These are phyloP conservation scores for Pelobates cultripes DNA, from an alignment of 2,797 vertebrate genomes.

Conservation along the genomic window DNA sequence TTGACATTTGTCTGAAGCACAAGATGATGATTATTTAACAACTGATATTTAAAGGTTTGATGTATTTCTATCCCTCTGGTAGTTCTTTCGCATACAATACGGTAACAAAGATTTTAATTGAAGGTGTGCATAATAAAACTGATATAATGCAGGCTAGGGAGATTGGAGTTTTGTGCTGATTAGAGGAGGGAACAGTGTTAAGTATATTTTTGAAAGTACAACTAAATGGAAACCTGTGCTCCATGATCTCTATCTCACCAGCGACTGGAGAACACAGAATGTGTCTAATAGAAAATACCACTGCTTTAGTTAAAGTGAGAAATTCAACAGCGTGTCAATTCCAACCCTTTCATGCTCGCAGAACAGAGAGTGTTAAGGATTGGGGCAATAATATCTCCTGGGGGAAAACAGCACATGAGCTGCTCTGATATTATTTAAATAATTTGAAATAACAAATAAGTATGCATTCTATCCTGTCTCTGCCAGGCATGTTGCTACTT, in stretches of 20 bases:
- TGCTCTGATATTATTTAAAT: constrained; percentile 18
- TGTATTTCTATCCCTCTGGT: constrained; percentile 17
- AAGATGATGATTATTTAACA: background rate
- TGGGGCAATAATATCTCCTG: constrained; percentile 16
- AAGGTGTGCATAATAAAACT: constrained; percentile 20
- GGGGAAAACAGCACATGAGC: background rate
- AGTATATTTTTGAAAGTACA: background rate
- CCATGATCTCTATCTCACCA: background rate
- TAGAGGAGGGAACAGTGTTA: background rate
- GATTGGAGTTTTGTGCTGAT: background rate
- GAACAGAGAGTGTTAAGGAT: constrained; percentile 14
- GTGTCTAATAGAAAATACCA: constrained; percentile 1
- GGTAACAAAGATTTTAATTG: constrained; percentile 4
- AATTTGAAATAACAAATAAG: constrained; percentile 16
- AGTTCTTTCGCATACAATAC: background rate
- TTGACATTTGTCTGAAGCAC: constrained; percentile 4
- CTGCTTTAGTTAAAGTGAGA: constrained; percentile 8
- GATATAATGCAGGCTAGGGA: constrained; percentile 12
- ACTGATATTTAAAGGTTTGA: constrained; percentile 21
- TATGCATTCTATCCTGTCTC: constrained; percentile 6
- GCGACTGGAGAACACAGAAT: background rate
- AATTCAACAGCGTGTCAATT: constrained; percentile 18
- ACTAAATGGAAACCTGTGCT: background rate
- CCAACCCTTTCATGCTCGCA: constrained; percentile 9
- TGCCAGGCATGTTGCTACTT: background rate